Evolutionary conservation across 2,797 vertebrate species (phyloP), one percentile per base, ranked within the genome.

Genomic region (Smutsia temminckii): DNA sequence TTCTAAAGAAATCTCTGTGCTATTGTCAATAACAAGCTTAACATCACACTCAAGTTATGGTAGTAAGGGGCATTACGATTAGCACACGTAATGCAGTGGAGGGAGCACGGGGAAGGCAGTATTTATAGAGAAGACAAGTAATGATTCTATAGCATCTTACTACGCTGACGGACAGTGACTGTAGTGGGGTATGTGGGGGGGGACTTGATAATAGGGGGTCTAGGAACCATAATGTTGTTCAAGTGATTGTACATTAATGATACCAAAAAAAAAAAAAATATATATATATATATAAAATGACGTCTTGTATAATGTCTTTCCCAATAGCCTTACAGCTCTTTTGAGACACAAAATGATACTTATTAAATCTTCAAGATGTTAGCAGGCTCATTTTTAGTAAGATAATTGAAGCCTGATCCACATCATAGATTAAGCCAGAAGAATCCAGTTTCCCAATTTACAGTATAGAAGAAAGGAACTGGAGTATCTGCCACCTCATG

Each of bases 21-120:
- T 85, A 49, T 95, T 89, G 20, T 95, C 46, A 40, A 83, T 85
- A 89, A 78, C 81, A 49, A 79, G 66, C 40, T 83, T 77, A 86
- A 6, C 29, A 46, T 78, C 66, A 64, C 53, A 80, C 13, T 34
- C 14, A 89, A 34, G 32, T 68, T 51, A 11, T 83, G 37, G 51
- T n/a, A 42, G 69, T 46, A 64, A 85, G 40, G 40, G 40, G 40
- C 40, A 40, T 40, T 40, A 40, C 6, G 40, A 40, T 40, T 40
- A 40, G 40, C 40, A 40, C 40, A 40, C 40, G 40, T 40, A 40
- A 40, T 40, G 40, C 40, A 40, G 40, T 40, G 40, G 40, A 40
- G 40, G 40, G 40, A 6, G 40, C 40, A 40, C 40, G 40, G 40
- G 40, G 40, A 40, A 40, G 40, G 40, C 40, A 40, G 40, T 40